Evolutionary conservation across 2,113 vertebrate genomes (phyloP).

Genomic region (Neopipo cinnamomea): DNA sequence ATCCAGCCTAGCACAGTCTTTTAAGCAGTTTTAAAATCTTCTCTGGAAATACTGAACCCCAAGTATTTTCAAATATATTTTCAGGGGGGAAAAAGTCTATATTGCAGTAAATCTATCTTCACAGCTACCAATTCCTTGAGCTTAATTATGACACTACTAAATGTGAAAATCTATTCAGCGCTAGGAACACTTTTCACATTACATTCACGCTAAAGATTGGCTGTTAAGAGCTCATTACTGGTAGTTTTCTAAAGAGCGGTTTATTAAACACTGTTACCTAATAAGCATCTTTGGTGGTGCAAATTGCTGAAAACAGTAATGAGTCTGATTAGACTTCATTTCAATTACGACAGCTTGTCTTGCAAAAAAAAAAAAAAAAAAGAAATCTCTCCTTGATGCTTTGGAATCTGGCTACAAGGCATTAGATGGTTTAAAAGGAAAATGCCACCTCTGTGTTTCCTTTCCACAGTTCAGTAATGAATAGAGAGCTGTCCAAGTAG

Average conservation of each 20-base stretch:
- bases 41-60: slow-evolving; percentile 30
- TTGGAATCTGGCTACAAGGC: slow-evolving; percentile 78
- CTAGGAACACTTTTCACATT: slow-evolving; percentile 91
- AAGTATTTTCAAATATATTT: slow-evolving; percentile 60
- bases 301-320: slow-evolving; percentile 99
- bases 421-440: slow-evolving; percentile 73
- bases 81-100: slow-evolving; percentile 20
- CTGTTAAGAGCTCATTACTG: slow-evolving; percentile 99
- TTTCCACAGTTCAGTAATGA: slow-evolving; percentile 92
- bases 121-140: slow-evolving; percentile 81
- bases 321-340: slow-evolving; percentile 99
- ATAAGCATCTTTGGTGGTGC: slow-evolving; percentile 99
- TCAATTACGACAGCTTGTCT: slow-evolving; percentile 95
- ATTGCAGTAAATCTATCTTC: slow-evolving; percentile 77
- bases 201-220: slow-evolving; percentile 93
- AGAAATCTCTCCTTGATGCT: slow-evolving; percentile 71
- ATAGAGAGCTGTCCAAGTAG: slow-evolving; percentile 92
- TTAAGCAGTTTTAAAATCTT: slow-evolving; percentile 51
- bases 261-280: slow-evolving; percentile 99
- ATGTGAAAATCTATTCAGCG: slow-evolving; percentile 89
- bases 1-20: not conserved
- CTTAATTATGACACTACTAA: slow-evolving; percentile 98
- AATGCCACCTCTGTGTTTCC: slow-evolving; percentile 88
- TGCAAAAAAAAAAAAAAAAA: slow-evolving; percentile 60
- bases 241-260: slow-evolving; percentile 97